Evolutionary conservation across 2,797 vertebrate genomes (phyloP).

Genomic region (Parauchenoglanis punctatus): DNA sequence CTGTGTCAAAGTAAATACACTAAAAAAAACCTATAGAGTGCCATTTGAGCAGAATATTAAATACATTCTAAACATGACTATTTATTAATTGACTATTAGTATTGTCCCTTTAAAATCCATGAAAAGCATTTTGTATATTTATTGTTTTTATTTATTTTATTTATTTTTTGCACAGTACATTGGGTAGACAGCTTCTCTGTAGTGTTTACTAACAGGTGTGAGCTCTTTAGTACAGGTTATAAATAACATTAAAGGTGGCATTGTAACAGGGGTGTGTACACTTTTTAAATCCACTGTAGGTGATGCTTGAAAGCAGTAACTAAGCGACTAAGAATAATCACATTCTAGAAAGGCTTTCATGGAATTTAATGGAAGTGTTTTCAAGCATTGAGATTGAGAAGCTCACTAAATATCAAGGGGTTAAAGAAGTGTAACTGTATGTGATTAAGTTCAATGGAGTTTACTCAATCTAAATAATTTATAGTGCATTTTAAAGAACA

Average conservation of each 20-base stretch:
- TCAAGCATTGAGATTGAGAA: neutral
- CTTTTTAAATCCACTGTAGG: neutral
- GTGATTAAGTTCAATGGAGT: slow-evolving; percentile 16
- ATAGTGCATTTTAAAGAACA: neutral
- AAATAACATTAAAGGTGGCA: too few relatives aligned
- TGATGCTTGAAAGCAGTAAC: neutral
- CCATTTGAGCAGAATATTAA: too few relatives aligned
- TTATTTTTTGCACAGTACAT: too few relatives aligned
- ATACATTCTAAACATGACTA: too few relatives aligned
- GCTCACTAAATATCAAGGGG: neutral
- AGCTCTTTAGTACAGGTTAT: neutral
- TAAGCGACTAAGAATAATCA: neutral
- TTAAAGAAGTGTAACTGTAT: slow-evolving; percentile 24
- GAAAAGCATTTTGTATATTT: too few relatives aligned
- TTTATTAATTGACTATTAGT: too few relatives aligned
- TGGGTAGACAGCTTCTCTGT: neutral
- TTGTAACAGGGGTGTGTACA: too few relatives aligned
- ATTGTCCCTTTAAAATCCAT: too few relatives aligned
- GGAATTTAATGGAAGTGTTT: neutral
- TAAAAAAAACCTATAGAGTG: too few relatives aligned
- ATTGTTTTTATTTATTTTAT: too few relatives aligned
- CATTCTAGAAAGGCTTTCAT: neutral
- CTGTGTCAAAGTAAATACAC: too few relatives aligned
- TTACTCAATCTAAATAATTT: slow-evolving; percentile 8
- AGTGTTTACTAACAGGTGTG: neutral